Base-by-base conservation (phyloP, 2,113 vertebrate genomes). In the Uria aalge region DNA sequence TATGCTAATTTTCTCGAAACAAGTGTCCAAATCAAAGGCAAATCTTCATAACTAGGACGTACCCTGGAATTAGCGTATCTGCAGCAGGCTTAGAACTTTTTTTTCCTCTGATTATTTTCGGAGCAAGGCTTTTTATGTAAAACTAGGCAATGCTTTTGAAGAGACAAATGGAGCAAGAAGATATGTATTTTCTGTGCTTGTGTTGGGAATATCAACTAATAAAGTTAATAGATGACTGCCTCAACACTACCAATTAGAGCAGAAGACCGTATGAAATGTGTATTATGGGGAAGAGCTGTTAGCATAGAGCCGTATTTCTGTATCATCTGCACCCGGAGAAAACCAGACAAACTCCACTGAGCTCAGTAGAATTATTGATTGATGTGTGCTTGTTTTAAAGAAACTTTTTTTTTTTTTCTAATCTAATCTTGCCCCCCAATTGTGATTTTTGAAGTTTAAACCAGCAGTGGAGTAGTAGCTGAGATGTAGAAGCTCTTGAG, bases 1-100 rank as follows among this genome's bases (percentile, higher is more conserved):
- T 41, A 22, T 80, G 74, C 45, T 95, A 88, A 78, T 90, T 89
- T 91, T 87, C 69, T 89, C 43, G 66, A 75, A 94, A 78, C 48
- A 78, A 94, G 56, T 36, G 52, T 86, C 68, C 60, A 48, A 72
- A 81, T 92, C 79, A 91, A 94, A 95, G 95, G 64, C 78, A 63
- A 9, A 19, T 84, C 29, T 82, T 88, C 26, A 1, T 60, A 60
- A 81, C 62, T 8, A 12, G 78, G 48, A 16, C 1, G 5, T 48
- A 11, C 6, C 0, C 36, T 78, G 79, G 41, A 67, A 90, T 85
- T 90, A 69, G 55, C 1, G 0, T 90, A 66, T 80, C 82, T 79
- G 66, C 52, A 78, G 72, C 47, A 67, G 45, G 55, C 83, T 91
- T n/a, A 55, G 47, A 29, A 21, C 15, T 71, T 86, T 80, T 80